Base-by-base conservation (phyloP, 2,113 vertebrate species). In the Corydoras sp. region DNA sequence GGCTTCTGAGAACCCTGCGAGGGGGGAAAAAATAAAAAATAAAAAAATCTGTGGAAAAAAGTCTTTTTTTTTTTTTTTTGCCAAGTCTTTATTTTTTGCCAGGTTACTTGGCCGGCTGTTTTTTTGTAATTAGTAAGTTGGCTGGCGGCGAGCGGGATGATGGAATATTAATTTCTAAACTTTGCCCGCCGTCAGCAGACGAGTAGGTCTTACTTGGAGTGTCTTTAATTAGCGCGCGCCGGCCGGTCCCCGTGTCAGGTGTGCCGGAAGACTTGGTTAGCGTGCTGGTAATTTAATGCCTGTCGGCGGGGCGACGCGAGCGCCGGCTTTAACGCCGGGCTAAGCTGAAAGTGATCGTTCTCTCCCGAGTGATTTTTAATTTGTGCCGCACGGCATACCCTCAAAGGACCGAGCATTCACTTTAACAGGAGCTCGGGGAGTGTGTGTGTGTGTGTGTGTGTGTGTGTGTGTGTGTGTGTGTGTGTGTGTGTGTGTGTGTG, bases 331-430 rank as follows among this genome's bases (percentile, higher is more conserved):
- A 68, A 65, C 55, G 56, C 62, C 59, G 31, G 59, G 65, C 68
- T 71, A 56, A 69, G 71, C 71, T 65, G 30, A 32, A 71, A 73
- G 72, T 77, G 75, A 77, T 77, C 75, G 67, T 58, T 77, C 56
- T 71, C 61, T 76, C 68, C 35, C n/a, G 59, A 77, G 75, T 58
- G 73, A 69, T 65, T 80, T 77, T 75, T 78, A 78, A 78, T 78
- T 72, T 72, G 73, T 75, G 73, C 65, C 71, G 68, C 75, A 72
- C 66, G 66, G 73, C 49, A 61, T 32, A 56, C 65, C 61, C 63
- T 72, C 62, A 66, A 72, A 77, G 68, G 72, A 77, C 31, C 14
- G 67, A 65, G 51, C 73, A 75, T 77, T 71, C 32, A 58, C 67
- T 60, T 63, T 71, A 74, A 71, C 71, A 69, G 58, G 62, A 13